Evolutionary conservation across 2,113 vertebrate genomes (phyloP).

Genomic region (Phocoena sinus): DNA sequence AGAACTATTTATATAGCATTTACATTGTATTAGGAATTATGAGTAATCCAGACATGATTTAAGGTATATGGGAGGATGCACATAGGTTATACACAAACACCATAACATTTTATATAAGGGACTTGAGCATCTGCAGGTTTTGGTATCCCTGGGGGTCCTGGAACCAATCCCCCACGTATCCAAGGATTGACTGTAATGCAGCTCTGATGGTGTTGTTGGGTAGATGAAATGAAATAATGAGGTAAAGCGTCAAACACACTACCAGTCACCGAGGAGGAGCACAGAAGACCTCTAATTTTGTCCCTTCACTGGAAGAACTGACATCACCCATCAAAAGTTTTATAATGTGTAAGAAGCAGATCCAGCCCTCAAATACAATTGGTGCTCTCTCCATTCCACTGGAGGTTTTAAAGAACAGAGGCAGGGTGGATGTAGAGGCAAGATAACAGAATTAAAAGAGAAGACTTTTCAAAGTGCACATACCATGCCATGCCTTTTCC

Average conservation of each 20-base stretch:
- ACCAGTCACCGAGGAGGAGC: background rate
- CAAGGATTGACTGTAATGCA: background rate
- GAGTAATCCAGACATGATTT: background rate
- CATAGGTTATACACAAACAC: background rate
- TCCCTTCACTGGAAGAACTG: background rate
- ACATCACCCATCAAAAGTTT: background rate
- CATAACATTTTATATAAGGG: background rate
- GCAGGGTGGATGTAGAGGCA: background rate
- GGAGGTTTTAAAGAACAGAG: background rate
- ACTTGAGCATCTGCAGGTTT: background rate
- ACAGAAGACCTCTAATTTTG: background rate
- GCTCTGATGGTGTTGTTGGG: background rate
- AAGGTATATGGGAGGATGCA: background rate
- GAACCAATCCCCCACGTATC: background rate
- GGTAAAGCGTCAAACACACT: background rate
- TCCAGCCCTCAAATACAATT: background rate
- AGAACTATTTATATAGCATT: background rate
- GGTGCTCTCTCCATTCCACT: background rate
- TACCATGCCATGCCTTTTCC: background rate
- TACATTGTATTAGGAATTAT: background rate
- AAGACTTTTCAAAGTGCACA: background rate
- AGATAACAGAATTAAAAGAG: background rate
- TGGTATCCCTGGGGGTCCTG: background rate
- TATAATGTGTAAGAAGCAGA: background rate
- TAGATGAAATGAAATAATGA: background rate